phyloP scores from a whole-genome alignment of 2,888 invertebrate genomes.

The Andrena minutula region DNA sequence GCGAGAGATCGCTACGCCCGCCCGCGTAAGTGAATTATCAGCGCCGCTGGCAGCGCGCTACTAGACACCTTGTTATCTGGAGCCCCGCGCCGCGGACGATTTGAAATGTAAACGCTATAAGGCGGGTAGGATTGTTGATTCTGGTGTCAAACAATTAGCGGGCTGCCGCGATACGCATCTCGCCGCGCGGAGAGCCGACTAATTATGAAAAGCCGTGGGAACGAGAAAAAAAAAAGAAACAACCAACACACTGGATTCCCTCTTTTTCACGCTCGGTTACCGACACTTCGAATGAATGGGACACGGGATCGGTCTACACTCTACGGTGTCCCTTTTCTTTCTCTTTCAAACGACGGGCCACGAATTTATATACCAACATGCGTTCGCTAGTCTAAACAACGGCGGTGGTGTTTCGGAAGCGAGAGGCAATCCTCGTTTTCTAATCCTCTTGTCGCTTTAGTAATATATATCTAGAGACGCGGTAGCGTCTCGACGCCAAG shows the following conservation, averaged over 20 bases:
- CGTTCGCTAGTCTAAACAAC: no score
- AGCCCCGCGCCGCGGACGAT: conserved; percentile 32
- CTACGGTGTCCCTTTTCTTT: no score
- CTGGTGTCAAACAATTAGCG: conserved; percentile 64
- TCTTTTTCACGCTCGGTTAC: conserved; percentile 17
- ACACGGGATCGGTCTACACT: neutral
- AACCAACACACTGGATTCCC: neutral
- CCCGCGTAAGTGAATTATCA: conserved; percentile 57
- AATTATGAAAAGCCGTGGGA: conserved; percentile 50
- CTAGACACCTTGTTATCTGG: conserved; percentile 57
- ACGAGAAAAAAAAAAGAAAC: neutral
- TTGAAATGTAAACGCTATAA: conserved; percentile 45
- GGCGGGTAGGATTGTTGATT: conserved; percentile 36
- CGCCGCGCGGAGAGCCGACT: conserved; percentile 8
- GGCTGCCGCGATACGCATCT: conserved; percentile 45
- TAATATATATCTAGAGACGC: no score
- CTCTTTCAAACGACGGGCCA: no score
- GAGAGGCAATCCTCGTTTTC: no score
- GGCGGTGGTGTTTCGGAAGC: no score
- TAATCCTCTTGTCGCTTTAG: no score
- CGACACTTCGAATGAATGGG: neutral
- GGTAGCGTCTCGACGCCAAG: no score
- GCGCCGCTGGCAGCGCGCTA: conserved; percentile 13
- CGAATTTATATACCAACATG: no score
- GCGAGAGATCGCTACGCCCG: conserved; percentile 26